Conservation (phyloP, 2,797 vertebrate species). For the Parauchenoglanis ngamensis region DNA sequence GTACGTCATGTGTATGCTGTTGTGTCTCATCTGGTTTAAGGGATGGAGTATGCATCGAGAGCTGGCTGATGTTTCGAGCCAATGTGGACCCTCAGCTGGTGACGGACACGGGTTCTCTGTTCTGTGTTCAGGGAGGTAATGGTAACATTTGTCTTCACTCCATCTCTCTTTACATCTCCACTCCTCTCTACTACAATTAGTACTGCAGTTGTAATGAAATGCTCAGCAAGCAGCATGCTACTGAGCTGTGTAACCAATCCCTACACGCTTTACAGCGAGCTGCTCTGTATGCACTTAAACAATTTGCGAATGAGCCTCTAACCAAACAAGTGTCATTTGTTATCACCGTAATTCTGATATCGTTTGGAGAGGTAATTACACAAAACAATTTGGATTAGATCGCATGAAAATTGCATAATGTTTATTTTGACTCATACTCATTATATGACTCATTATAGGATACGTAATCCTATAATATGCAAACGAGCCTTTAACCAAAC, state of each 20-base stretch:
- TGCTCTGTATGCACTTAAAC: neutral
- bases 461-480: too few relatives aligned
- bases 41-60: slow-evolving; percentile 73
- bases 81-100: slow-evolving; percentile 72
- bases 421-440: too few relatives aligned
- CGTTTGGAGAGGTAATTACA: too few relatives aligned
- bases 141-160: slow-evolving; percentile 57
- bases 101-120: slow-evolving; percentile 68
- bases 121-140: slow-evolving; percentile 67
- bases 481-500: too few relatives aligned
- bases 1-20: neutral
- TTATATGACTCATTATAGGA: too few relatives aligned
- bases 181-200: neutral
- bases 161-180: neutral
- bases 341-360: neutral
- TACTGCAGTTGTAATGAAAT: neutral
- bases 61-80: slow-evolving; percentile 75
- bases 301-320: neutral
- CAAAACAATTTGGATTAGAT: too few relatives aligned
- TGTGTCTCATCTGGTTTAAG: slow-evolving; percentile 54
- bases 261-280: neutral
- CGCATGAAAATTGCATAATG: too few relatives aligned
- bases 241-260: neutral
- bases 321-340: neutral
- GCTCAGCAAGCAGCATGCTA: neutral